A percentile compares a stretch with the other conserved stretches of the same genome.
These are phyloP conservation scores for Enchytraeus crypticus DNA, from an alignment of 2,888 invertebrate genomes.

Conservation along the genomic window DNA sequence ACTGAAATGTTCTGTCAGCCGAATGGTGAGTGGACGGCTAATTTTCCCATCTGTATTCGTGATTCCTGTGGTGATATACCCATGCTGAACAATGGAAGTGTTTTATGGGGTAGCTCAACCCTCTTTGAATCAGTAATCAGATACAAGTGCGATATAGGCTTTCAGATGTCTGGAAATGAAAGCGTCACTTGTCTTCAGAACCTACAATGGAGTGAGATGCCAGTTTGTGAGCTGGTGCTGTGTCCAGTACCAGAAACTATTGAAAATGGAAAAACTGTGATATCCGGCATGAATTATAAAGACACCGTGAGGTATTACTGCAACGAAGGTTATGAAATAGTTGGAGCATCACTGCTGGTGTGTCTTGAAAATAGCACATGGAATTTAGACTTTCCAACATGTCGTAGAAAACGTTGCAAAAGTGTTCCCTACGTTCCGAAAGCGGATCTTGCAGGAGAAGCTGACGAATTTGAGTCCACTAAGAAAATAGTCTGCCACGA, in stretches of 20 bases:
- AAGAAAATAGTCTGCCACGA: conserved; percentile 32
- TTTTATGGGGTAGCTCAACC: conserved; percentile 7
- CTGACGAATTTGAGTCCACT: conserved; percentile 8
- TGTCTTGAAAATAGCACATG: conserved; percentile 17
- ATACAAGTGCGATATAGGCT: conserved; percentile 17
- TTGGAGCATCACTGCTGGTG: conserved; percentile 20
- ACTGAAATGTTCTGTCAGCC: conserved; percentile 19
- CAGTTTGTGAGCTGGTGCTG: conserved; percentile 7
- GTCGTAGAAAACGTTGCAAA: conserved; percentile 10
- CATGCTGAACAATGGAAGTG: neutral
- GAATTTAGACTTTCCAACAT: conserved; percentile 17
- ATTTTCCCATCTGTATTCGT: conserved; percentile 12
- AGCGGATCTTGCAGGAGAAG: conserved; percentile 3
- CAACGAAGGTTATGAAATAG: conserved; percentile 31
- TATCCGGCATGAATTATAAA: conserved; percentile 26
- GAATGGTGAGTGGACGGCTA: conserved; percentile 20
- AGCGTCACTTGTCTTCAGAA: conserved; percentile 7
- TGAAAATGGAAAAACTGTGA: conserved; percentile 48
- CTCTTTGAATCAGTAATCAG: conserved; percentile 10
- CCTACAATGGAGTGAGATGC: conserved; percentile 2
- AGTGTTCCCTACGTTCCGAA: conserved; percentile 7
- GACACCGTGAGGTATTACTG: conserved; percentile 29
- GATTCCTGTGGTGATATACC: conserved; percentile 8
- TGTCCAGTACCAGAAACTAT: conserved; percentile 26
- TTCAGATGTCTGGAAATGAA: conserved; percentile 3